Evolutionary conservation across 2,888 invertebrate genomes (phyloP).

Genomic region (Amiota communis): DNA sequence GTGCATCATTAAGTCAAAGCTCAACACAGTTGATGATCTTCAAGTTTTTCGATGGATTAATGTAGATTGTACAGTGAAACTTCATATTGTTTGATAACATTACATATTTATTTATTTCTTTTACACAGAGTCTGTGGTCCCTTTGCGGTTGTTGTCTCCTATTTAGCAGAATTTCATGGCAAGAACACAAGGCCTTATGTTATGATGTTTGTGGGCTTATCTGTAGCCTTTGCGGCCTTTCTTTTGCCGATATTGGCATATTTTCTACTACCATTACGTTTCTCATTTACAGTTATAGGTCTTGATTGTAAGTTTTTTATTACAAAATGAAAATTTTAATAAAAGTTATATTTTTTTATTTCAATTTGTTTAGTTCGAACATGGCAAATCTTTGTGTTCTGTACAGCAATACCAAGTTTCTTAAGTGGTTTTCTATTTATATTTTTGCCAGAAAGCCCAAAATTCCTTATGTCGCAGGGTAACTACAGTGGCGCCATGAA

Average conservation of each 20-base stretch:
- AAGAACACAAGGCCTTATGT: slow-evolving; percentile 78
- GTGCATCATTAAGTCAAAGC: slow-evolving; percentile 79
- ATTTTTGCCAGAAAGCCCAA: slow-evolving; percentile 68
- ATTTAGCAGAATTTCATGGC: slow-evolving; percentile 83
- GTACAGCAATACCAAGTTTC: slow-evolving; percentile 54
- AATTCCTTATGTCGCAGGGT: slow-evolving; percentile 67
- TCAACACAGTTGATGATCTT: slow-evolving; percentile 79
- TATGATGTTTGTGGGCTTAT: slow-evolving; percentile 79
- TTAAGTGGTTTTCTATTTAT: slow-evolving; percentile 50
- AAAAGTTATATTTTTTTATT: neutral
- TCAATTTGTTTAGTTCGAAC: slow-evolving; percentile 48
- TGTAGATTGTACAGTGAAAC: slow-evolving; percentile 78
- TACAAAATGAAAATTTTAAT: neutral
- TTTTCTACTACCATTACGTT: slow-evolving; percentile 78
- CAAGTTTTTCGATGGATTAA: slow-evolving; percentile 82
- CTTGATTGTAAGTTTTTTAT: slow-evolving; percentile 45
- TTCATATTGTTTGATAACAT: slow-evolving; percentile 72
- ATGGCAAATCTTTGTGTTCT: slow-evolving; percentile 61
- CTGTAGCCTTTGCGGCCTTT: slow-evolving; percentile 80
- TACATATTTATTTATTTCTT: slow-evolving; percentile 80
- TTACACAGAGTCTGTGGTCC: slow-evolving; percentile 82
- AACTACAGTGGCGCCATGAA: slow-evolving; percentile 59
- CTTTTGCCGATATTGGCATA: slow-evolving; percentile 82
- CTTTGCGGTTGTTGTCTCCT: slow-evolving; percentile 81
- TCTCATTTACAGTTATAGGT: slow-evolving; percentile 42